Conservation (phyloP, 1,140 invertebrate genomes). For the Neomicropteryx cornuta region DNA sequence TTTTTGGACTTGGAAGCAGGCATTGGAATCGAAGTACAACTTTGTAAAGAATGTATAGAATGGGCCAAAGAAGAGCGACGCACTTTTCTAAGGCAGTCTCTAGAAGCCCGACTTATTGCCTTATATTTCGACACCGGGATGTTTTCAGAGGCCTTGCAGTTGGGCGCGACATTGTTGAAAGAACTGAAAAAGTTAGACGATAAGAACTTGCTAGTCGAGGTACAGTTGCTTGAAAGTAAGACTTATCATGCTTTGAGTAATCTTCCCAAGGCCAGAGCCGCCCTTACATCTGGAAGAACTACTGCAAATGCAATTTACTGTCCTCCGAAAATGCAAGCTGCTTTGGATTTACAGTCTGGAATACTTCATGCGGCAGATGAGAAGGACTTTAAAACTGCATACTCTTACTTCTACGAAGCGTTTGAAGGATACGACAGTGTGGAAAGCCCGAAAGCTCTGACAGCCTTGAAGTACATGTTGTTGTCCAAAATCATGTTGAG, state of each 20-base stretch:
- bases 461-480: constrained; percentile 97
- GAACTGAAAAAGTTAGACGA: constrained; percentile 99
- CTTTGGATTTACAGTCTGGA: constrained; percentile 94
- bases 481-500: constrained; percentile 98
- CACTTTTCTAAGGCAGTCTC: constrained; percentile 91
- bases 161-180: constrained; percentile 76
- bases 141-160: constrained; percentile 73
- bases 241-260: constrained; percentile 97
- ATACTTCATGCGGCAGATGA: constrained; percentile 99
- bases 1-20: constrained; percentile 93
- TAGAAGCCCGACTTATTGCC: constrained; percentile 88
- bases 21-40: constrained; percentile 82
- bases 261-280: constrained; percentile 91
- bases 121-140: constrained; percentile 90
- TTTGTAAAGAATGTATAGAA: constrained; percentile 96
- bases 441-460: constrained; percentile 83
- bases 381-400: constrained; percentile 98
- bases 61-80: constrained; percentile 98
- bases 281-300: constrained; percentile 93
- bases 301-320: constrained; percentile 99
- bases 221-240: constrained; percentile 94
- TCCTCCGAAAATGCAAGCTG: constrained; percentile 94
- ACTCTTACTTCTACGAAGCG: constrained; percentile 99
- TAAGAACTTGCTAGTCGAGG: constrained; percentile 96
- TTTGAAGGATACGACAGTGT: constrained; percentile 99